Percentiles rank a stretch among this genome's conserved stretches.
phyloP scores from a whole-genome alignment of 2,797 vertebrate species.

The Hephaestus fuliginosus region DNA sequence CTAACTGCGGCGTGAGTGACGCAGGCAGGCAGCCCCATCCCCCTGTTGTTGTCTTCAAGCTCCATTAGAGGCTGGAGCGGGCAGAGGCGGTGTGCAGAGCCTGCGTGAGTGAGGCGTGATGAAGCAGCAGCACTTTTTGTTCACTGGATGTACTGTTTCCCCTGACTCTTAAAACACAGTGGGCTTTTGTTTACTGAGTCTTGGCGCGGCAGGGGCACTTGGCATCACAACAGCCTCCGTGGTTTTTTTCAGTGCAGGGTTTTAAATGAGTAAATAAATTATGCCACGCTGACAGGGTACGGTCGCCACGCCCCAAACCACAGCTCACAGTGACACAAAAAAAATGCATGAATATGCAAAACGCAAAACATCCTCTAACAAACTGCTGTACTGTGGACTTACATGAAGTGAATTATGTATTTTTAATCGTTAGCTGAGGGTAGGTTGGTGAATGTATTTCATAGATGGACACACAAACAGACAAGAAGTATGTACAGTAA shows the following conservation, averaged over 20 bases:
- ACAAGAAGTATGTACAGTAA: background rate
- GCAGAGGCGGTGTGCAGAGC: background rate
- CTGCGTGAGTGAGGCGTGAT: slow-evolving; percentile 13
- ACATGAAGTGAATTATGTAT: slow-evolving; percentile 15
- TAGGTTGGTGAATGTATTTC: background rate
- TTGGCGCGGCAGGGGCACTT: slow-evolving; percentile 59
- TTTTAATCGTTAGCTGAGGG: slow-evolving; percentile 15
- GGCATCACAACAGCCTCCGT: slow-evolving; percentile 61
- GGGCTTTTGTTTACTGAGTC: slow-evolving; percentile 76
- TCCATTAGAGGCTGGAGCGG: slow-evolving; percentile 21
- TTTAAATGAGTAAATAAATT: slow-evolving; percentile 66
- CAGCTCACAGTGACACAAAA: slow-evolving; percentile 43
- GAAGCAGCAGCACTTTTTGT: slow-evolving; percentile 55
- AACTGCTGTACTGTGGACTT: slow-evolving; percentile 22
- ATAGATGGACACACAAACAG: slow-evolving; percentile 1
- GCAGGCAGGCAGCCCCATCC: slow-evolving; percentile 33
- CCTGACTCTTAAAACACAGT: slow-evolving; percentile 64
- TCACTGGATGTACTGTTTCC: slow-evolving; percentile 54
- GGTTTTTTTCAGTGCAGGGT: slow-evolving; percentile 49
- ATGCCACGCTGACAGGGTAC: slow-evolving; percentile 70
- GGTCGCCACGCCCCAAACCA: slow-evolving; percentile 52
- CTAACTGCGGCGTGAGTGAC: slow-evolving; percentile 44
- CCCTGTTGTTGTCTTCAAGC: slow-evolving; percentile 5
- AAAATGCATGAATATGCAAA: slow-evolving; percentile 54
- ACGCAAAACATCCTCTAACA: slow-evolving; percentile 12